phyloP scores from a whole-genome alignment of 2,113 vertebrate genomes.

The Lophotis ruficrista region DNA sequence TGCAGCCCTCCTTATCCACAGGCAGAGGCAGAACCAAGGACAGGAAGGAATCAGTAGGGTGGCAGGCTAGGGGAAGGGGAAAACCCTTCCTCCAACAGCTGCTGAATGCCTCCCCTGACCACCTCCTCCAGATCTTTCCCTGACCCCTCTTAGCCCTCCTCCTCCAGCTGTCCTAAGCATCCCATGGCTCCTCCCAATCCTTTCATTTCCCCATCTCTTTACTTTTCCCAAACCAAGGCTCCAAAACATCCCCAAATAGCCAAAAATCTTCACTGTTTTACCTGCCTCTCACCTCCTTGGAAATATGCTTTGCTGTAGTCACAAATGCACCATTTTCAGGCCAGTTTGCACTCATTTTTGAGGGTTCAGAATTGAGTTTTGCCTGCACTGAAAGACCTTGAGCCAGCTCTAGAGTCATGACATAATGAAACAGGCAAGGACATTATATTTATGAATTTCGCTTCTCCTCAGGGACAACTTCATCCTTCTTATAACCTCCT shows the following conservation, averaged over 20 bases:
- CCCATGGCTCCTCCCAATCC: not conserved
- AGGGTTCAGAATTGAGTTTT: not conserved
- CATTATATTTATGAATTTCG: not conserved
- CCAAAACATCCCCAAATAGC: not conserved
- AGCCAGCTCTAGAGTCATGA: not conserved
- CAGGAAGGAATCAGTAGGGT: not conserved
- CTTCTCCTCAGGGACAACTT: slow-evolving; percentile 22
- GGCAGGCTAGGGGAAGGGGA: not conserved
- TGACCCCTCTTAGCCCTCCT: not conserved
- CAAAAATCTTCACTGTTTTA: not conserved
- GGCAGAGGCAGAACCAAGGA: not conserved
- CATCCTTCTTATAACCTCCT: not conserved
- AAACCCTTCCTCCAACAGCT: not conserved
- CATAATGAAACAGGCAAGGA: not conserved
- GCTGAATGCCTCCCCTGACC: not conserved
- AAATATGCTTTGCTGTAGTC: not conserved
- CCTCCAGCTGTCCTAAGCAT: not conserved
- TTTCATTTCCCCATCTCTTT: not conserved
- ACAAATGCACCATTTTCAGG: not conserved
- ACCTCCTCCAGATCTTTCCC: not conserved
- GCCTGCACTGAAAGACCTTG: not conserved
- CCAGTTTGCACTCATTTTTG: not conserved
- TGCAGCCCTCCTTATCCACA: not conserved
- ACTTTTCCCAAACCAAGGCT: not conserved
- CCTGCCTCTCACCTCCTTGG: not conserved